These are phyloP conservation scores for Prionailurus viverrinus DNA, from an alignment of 2,113 vertebrate species.

Conservation along the genomic window DNA sequence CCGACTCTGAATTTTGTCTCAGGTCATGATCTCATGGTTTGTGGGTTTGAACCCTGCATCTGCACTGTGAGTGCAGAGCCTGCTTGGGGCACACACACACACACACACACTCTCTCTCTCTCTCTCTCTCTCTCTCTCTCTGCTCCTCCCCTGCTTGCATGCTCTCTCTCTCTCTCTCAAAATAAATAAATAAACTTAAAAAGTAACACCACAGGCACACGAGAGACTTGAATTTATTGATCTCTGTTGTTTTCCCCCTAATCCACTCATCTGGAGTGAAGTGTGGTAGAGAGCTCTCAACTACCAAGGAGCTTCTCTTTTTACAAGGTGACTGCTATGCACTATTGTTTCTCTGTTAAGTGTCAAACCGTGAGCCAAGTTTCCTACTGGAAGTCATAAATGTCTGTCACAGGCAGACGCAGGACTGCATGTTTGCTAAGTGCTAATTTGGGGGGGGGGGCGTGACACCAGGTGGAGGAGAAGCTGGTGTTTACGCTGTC, in stretches of 20 bases:
- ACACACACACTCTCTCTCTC: too few species aligned
- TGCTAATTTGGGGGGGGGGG: background rate
- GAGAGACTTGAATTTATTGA: background rate
- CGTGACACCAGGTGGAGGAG: background rate
- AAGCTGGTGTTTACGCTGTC: background rate
- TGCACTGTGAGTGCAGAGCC: too few species aligned
- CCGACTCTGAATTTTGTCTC: too few species aligned
- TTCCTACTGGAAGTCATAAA: background rate
- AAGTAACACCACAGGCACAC: background rate
- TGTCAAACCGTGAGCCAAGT: background rate
- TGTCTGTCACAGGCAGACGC: background rate
- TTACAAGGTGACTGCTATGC: background rate
- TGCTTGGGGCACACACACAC: too few species aligned
- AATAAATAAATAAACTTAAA: too few species aligned
- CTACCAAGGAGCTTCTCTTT: background rate
- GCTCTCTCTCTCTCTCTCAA: too few species aligned
- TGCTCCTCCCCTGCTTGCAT: too few species aligned
- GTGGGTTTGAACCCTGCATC: too few species aligned
- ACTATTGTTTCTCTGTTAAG: background rate
- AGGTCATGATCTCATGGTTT: too few species aligned
- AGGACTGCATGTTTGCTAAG: background rate
- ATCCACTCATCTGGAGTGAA: background rate
- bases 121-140: too few species aligned
- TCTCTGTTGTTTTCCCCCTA: background rate
- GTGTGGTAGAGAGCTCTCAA: background rate